Percentiles rank a stretch among this genome's conserved stretches.
These are phyloP conservation scores for Hyperoplus lanceolatus DNA, from an alignment of 2,797 vertebrate species.

Conservation along the genomic window DNA sequence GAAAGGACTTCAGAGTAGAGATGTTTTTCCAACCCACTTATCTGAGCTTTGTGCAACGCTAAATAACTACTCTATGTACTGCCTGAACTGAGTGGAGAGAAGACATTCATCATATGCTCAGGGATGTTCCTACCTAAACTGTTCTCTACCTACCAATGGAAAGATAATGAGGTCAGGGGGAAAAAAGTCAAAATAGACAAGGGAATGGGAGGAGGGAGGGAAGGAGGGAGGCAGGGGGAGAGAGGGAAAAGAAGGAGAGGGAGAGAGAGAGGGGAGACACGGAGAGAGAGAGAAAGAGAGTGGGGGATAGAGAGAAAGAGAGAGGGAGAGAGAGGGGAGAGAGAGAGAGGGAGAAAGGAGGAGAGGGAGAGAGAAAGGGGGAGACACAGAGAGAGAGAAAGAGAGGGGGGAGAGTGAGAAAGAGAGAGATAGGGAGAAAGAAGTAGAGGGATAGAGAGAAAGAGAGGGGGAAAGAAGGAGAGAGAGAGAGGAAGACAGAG, in stretches of 20 bases:
- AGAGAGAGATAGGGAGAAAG: conserved; percentile 6
- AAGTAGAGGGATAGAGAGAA: conserved; percentile 19
- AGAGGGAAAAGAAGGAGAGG: conserved; percentile 32
- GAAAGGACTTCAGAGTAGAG: conserved; percentile 11
- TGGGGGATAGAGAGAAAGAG: not conserved
- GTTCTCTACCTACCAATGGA: conserved; percentile 50
- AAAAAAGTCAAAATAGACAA: conserved; percentile 30
- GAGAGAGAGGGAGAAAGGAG: conserved; percentile 10
- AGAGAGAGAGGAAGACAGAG: not conserved
- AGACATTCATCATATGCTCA: conserved; percentile 66
- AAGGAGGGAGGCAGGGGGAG: conserved; percentile 3
- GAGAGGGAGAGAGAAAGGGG: not conserved
- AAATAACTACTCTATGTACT: conserved; percentile 9
- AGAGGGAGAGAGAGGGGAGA: not conserved
- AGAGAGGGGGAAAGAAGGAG: conserved; percentile 10
- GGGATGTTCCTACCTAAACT: conserved; percentile 65
- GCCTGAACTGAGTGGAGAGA: conserved; percentile 38
- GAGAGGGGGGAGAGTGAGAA: not conserved
- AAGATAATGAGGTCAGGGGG: conserved; percentile 63
- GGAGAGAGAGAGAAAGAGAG: conserved; percentile 1
- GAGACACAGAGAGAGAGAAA: not conserved
- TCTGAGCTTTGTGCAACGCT: conserved; percentile 36
- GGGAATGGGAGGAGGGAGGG: conserved; percentile 5
- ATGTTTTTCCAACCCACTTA: conserved; percentile 45
- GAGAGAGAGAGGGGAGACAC: not conserved